Percentiles rank a stretch among this genome's conserved stretches.
Conservation (phyloP, 2,113 vertebrate genomes). For the Sarotherodon lohbergeri region DNA sequence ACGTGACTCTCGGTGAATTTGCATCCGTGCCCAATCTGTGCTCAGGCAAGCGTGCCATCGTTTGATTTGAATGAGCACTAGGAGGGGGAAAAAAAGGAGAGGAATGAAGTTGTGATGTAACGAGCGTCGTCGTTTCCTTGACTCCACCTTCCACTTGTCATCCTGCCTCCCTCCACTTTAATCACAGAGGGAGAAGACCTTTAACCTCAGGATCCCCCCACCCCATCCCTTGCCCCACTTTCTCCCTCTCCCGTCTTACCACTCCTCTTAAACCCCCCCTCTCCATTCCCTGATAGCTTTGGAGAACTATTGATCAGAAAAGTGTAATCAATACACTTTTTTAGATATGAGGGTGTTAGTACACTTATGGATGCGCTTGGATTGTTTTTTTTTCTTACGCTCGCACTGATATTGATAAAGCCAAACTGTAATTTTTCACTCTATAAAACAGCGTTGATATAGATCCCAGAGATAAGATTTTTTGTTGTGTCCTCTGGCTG, state of each 20-base stretch:
- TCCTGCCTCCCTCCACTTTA: too few species aligned
- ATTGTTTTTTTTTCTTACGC: not conserved
- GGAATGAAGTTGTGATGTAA: too few species aligned
- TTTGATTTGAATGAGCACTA: slow-evolving; percentile 40
- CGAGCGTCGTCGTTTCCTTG: too few species aligned
- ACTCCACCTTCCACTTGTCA: too few species aligned
- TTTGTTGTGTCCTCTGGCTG: not conserved
- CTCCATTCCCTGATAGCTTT: not conserved
- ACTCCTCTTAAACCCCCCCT: not conserved
- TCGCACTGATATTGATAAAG: not conserved
- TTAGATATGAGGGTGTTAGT: not conserved
- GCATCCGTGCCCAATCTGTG: slow-evolving; percentile 40
- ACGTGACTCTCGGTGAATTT: slow-evolving; percentile 47
- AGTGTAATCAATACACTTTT: not conserved
- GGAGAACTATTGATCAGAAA: not conserved
- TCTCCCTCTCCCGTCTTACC: not conserved
- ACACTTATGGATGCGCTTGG: not conserved
- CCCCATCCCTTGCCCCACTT: not conserved
- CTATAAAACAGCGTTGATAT: not conserved
- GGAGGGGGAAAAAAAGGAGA: not conserved
- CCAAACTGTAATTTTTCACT: not conserved
- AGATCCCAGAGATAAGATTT: not conserved
- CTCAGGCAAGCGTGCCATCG: slow-evolving; percentile 7
- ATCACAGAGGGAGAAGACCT: not conserved
- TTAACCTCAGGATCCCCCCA: slow-evolving; percentile 15